Conservation (phyloP, 2,113 vertebrate genomes). For the Amblyopsis rosae region DNA sequence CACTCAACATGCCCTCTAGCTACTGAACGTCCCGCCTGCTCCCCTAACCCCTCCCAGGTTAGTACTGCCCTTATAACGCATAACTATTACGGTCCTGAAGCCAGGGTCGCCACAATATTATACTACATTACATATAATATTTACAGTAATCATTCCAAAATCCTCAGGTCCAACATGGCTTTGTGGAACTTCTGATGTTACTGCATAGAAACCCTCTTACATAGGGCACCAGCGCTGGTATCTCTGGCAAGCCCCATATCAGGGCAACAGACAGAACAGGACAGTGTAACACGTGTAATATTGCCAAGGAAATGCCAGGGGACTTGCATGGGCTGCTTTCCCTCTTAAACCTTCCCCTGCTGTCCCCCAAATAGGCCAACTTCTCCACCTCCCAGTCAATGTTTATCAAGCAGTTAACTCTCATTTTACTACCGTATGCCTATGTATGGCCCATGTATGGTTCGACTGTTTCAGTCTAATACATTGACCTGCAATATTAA, state of each 20-base stretch:
- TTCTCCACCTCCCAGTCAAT: constrained; percentile 53
- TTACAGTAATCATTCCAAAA: background rate
- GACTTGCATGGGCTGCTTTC: constrained; percentile 74
- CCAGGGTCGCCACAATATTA: too few relatives aligned
- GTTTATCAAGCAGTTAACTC: constrained; percentile 23
- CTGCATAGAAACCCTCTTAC: constrained; percentile 45
- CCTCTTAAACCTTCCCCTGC: constrained; percentile 69
- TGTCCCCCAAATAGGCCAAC: background rate
- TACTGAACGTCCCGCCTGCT: too few relatives aligned
- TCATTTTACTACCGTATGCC: background rate
- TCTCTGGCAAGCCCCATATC: constrained; percentile 32
- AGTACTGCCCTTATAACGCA: too few relatives aligned
- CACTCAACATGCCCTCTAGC: too few relatives aligned
- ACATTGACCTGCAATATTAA: too few relatives aligned
- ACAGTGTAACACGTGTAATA: constrained; percentile 46
- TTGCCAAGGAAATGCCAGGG: constrained; percentile 28
- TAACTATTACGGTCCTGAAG: too few relatives aligned
- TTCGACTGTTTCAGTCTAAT: too few relatives aligned
- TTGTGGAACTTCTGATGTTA: constrained; percentile 33
- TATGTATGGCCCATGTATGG: constrained; percentile 2
- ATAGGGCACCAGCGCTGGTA: constrained; percentile 38
- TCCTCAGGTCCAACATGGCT: background rate
- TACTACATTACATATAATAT: too few relatives aligned
- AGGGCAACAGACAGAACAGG: constrained; percentile 21
- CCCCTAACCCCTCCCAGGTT: too few relatives aligned